Base-by-base conservation (phyloP, 1,140 invertebrate genomes). In the Trachymyrmex septentrionalis region DNA sequence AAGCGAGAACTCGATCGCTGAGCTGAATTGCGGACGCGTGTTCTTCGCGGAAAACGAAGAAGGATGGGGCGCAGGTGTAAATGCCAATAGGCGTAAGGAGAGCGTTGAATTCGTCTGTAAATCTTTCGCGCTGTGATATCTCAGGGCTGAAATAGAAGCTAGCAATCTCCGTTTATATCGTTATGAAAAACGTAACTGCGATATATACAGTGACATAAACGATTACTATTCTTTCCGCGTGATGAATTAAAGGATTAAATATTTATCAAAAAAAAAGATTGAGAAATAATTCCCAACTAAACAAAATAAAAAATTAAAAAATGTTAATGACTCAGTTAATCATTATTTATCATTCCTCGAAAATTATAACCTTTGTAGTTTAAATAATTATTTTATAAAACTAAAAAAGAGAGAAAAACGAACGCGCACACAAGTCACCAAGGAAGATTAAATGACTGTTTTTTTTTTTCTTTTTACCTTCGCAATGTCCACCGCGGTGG, bases 61-160 rank as follows among this genome's bases (percentile, higher is more conserved):
- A 93, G 91, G 91, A 93, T 94, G 92, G 84, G 88, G 80, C 82
- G 93, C 92, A 92, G 92, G 92, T 92, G 92, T 88, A 91, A 90
- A 91, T 81, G 87, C 73, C 89, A 72, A 88, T 91, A 88, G 48
- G 88, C 77, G 55, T 90, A 63, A 88, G 76, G 72, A 71, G 63
- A 78, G 61, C 59, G 76, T 44, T 57, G 53, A 76, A 76, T 85
- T 85, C 76, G 86, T 89, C 64, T 77, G 88, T 89, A 89, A 90
- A 90, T 89, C 77, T 89, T 59, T 12, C 16, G 44, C 61, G 64
- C 50, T 30, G 69, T 24, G 34, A 53, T 84, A 66, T 53, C 24
- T 64, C 86, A 24, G 16, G 7, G 19, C 16, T n/a, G 69, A 69
- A 72, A 16, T 5, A 48, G 27, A 38, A 24, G 53, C 27, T 61